Conservation (phyloP, 2,888 invertebrate genomes). For the Leucophenga montana region DNA sequence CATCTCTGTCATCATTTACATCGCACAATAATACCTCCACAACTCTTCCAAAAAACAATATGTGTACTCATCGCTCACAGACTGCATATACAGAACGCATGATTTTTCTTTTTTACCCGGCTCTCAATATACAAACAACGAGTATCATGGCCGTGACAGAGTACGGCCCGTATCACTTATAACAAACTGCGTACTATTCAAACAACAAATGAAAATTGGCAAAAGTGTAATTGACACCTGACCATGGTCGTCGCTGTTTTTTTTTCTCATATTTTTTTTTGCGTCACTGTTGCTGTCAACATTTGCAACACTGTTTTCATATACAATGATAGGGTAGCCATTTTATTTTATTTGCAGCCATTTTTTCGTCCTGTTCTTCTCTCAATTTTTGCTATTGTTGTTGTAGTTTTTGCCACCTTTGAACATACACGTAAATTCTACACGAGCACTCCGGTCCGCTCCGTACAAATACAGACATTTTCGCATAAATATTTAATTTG, state of each 20-base stretch:
- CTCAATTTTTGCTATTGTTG: conserved; percentile 25
- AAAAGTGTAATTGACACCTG: conserved; percentile 30
- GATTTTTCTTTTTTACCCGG: too few species aligned
- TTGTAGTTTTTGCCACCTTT: background rate
- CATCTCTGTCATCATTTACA: too few species aligned
- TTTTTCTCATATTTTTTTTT: background rate
- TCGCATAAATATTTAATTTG: conserved; percentile 68
- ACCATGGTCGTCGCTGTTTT: background rate
- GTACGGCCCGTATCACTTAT: too few species aligned
- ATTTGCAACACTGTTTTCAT: conserved; percentile 5
- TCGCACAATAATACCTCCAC: too few species aligned
- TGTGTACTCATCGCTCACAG: too few species aligned
- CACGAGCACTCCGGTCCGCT: conserved; percentile 16
- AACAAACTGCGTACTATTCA: background rate
- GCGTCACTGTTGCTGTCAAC: background rate
- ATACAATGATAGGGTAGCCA: conserved; percentile 16
- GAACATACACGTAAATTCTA: background rate
- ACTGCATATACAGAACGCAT: too few species aligned
- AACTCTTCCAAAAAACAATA: too few species aligned
- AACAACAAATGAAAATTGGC: conserved; percentile 25
- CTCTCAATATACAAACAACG: too few species aligned
- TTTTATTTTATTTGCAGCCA: conserved; percentile 29
- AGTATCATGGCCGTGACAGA: too few species aligned
- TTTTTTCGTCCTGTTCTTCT: conserved; percentile 13
- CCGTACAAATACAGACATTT: conserved; percentile 67